Base-by-base conservation (phyloP, 2,113 vertebrate genomes). In the Setophaga kirtlandii region DNA sequence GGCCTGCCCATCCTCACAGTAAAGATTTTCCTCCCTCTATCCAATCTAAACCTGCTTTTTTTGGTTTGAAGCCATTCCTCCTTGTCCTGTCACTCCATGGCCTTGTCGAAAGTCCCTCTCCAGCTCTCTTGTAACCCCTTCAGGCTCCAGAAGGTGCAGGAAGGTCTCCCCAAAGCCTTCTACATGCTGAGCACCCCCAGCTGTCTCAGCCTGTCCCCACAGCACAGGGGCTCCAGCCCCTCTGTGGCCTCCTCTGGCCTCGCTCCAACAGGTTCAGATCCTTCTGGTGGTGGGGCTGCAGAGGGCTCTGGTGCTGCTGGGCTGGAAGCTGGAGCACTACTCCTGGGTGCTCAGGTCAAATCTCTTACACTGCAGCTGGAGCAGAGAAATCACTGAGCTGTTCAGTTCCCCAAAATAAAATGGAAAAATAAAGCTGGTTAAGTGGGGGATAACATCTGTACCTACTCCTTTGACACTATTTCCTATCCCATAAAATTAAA, bases 271-370 rank as follows among this genome's bases (percentile, higher is more conserved):
- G 30, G 24, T 23, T 37, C 47, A 55, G 7, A 3, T 31, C 55
- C 71, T 62, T 22, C 28, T 35, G 22, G 3, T 15, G 6, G 0
- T 41, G 79, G 41, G 62, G 44, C 83, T 71, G 39, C 39, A 20
- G 22, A 65, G 33, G 63, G 31, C 2, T 30, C 62, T 35, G 33
- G 65, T 19, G 70, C 52, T 17, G 5, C 47, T 19, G 21, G 37
- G 50, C 77, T 77, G 64, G 44, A 44, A 21, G 35, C 63, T 68
- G 41, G 39, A 47, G 30, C 22, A 35, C 33, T 19, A 35, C 33
- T 19, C 35, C 52, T 27, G 47, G 35, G 16, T 44, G 24, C 12
- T 46, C 31, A 1, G 21, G 12, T n/a, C 30, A 0, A 20, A 1
- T 13, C 47, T 64, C 53, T 69, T 17, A 10, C 12, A 3, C 41